These are phyloP conservation scores for Furcifer pardalis DNA, from an alignment of 2,797 vertebrate species.

Conservation along the genomic window DNA sequence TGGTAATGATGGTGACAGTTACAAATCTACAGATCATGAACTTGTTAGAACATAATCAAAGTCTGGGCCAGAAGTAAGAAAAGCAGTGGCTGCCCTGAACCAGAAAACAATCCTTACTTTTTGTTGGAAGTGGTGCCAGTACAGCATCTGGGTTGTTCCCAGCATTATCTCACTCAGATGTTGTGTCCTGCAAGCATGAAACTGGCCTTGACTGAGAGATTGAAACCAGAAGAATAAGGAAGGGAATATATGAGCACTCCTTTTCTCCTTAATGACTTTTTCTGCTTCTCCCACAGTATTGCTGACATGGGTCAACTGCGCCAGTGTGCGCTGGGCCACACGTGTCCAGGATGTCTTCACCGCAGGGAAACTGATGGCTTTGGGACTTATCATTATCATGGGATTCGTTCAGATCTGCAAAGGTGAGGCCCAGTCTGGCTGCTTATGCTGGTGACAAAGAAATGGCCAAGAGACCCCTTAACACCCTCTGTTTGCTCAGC, in stretches of 20 bases:
- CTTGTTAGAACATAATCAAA: background rate
- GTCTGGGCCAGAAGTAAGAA: background rate
- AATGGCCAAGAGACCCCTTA: no score
- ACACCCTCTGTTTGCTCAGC: background rate
- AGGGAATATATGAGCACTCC: background rate
- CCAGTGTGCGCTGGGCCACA: slow-evolving; percentile 92
- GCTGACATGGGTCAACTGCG: slow-evolving; percentile 93
- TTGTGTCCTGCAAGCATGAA: slow-evolving; percentile 20
- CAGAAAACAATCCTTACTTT: background rate
- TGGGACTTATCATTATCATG: slow-evolving; percentile 92
- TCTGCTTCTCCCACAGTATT: slow-evolving; percentile 73
- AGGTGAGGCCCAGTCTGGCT: slow-evolving; percentile 71
- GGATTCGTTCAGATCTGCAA: slow-evolving; percentile 93
- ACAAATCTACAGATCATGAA: background rate
- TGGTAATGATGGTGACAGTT: background rate
- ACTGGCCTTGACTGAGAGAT: background rate
- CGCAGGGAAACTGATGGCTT: slow-evolving; percentile 90
- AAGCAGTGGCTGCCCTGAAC: background rate
- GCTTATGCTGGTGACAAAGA: no score
- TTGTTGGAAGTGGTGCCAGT: background rate
- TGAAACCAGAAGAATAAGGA: no score
- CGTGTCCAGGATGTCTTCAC: slow-evolving; percentile 93
- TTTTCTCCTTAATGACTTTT: background rate
- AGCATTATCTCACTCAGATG: background rate
- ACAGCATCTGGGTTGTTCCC: background rate